Evolutionary conservation across 1,140 invertebrate species (phyloP).

Genomic region (Helicoverpa armigera): DNA sequence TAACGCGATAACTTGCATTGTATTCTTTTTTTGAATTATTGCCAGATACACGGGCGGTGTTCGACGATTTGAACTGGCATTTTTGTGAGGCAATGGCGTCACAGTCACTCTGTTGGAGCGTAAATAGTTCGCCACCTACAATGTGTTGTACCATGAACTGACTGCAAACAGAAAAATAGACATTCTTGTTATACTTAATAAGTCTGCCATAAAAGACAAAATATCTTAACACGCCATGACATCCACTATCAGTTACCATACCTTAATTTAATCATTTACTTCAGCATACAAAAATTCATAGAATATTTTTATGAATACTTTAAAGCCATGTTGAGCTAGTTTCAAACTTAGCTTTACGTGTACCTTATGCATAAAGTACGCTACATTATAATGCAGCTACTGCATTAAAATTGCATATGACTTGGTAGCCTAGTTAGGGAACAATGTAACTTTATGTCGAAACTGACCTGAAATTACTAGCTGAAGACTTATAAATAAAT

Average conservation of each 20-base stretch:
- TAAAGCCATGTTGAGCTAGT: background rate
- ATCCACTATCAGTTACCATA: no score
- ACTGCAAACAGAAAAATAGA: background rate
- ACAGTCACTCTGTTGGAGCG: background rate
- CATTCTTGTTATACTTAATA: no score
- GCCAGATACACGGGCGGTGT: conserved; percentile 5
- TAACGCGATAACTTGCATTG: conserved; percentile 11
- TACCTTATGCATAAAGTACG: no score
- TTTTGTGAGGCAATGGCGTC: conserved; percentile 3
- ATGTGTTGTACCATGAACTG: background rate
- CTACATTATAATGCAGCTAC: no score
- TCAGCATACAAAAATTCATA: no score
- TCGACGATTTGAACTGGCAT: background rate
- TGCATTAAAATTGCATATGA: background rate
- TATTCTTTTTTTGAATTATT: conserved; percentile 13
- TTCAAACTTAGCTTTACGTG: background rate
- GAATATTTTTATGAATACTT: background rate
- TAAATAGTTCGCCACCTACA: conserved; percentile 14
- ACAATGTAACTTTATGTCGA: conserved; percentile 1
- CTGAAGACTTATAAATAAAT: no score
- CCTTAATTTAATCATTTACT: no score
- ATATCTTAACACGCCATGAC: no score
- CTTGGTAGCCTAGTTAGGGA: background rate
- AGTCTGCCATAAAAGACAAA: no score
- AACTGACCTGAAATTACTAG: background rate